Conservation (phyloP, 2,888 invertebrate genomes). For the Steinernema scapterisci region DNA sequence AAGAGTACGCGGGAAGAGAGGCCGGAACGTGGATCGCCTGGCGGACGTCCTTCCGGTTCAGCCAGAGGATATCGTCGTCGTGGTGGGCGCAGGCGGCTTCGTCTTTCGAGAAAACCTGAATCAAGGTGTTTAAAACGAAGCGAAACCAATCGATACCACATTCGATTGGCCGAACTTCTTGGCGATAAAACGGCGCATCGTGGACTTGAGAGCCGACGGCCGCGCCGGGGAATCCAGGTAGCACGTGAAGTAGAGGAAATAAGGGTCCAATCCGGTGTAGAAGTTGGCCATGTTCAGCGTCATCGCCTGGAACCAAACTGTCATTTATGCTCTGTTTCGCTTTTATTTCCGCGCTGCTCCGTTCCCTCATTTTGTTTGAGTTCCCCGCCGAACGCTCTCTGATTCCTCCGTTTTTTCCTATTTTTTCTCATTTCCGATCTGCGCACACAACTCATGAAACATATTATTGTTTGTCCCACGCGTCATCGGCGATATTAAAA, state of each 20-base stretch:
- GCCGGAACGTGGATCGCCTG: constrained; percentile 50
- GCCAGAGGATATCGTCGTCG: constrained; percentile 52
- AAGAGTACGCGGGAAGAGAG: constrained; percentile 46
- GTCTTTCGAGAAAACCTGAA: background rate
- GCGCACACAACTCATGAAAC: no score
- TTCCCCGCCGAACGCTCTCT: no score
- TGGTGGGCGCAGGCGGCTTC: constrained; percentile 53
- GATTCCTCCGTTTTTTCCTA: no score
- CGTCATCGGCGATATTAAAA: no score
- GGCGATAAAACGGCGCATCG: constrained; percentile 23
- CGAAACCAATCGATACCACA: background rate
- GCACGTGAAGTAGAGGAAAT: constrained; percentile 58
- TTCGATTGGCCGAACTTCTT: constrained; percentile 6
- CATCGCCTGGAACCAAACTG: constrained; percentile 32
- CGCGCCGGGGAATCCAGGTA: constrained; percentile 47
- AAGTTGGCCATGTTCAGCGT: constrained; percentile 48
- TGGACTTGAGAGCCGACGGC: background rate
- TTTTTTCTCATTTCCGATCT: no score
- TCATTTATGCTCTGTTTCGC: no score
- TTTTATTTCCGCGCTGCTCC: no score
- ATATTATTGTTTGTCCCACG: no score
- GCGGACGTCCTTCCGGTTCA: constrained; percentile 52
- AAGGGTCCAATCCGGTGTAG: constrained; percentile 58
- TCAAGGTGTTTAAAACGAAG: background rate
- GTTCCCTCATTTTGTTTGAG: no score